Base-by-base conservation (phyloP, 2,797 vertebrate species). In the Cossypha heuglini region DNA sequence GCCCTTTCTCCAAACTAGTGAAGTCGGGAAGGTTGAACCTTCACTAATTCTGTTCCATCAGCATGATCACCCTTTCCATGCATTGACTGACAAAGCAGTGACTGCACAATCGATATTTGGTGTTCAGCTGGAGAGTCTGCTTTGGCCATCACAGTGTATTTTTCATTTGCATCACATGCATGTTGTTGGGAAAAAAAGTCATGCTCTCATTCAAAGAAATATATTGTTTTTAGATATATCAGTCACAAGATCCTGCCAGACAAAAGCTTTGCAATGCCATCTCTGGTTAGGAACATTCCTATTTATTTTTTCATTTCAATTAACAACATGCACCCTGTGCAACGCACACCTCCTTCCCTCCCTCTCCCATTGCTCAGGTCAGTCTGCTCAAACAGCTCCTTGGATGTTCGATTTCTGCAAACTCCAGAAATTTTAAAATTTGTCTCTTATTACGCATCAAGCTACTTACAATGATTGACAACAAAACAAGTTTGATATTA, bases 51-150 rank as follows among this genome's bases (percentile, higher is more conserved):
- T 43, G 31, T 24, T 66, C 33, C 25, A 58, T 4, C n/a, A n/a
- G 15, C 6, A 9, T 3, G 13, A 58, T 0, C 0, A 0, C 2
- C 6, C 29, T 59, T 62, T 62, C 55, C 40, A 59, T 10, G 18
- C 31, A 55, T 1, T 37, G 48, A 5, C 17, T 43, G 43, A 66
- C 38, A 68, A 61, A 82, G 35, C 20, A 5, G 9, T 29, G 45
- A 20, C 37, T 57, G 28, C 13, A 71, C 18, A 71, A 42, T 2
- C 5, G 12, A 8, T 42, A 9, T 3, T 24, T 38, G 22, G 14
- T 38, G 22, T 10, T 90, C 61, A 77, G 3, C n/a, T 31, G 29
- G 16, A 67, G 9, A 29, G 5, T 24, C 19, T 58, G 28, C 38
- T 78, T 33, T 18, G 33, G n/a, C 19, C 49, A 43, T 29, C 46